phyloP scores from a whole-genome alignment of 64 coral and sea anemone genomes.

The Pocillopora damicornis region DNA sequence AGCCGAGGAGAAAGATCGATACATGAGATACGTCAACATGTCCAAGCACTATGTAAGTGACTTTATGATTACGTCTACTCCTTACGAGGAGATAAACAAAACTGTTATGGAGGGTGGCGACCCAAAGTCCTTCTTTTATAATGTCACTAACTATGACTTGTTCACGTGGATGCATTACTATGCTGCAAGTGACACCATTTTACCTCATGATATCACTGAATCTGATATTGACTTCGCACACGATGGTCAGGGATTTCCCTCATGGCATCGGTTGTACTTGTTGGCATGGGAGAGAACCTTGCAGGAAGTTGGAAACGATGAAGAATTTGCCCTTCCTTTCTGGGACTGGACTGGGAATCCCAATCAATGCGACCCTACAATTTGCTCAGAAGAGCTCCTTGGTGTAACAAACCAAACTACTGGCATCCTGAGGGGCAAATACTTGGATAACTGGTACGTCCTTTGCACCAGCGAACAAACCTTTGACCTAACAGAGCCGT shows the following conservation, averaged over 20 bases:
- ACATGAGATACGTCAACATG: conserved; percentile 56
- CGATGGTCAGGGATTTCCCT: conserved; percentile 71
- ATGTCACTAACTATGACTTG: conserved; percentile 53
- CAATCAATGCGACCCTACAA: not conserved
- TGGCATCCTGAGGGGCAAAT: conserved; percentile 32
- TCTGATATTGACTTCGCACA: conserved; percentile 58
- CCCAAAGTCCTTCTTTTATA: conserved; percentile 22
- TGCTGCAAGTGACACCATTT: conserved; percentile 51
- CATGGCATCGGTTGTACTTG: conserved; percentile 77
- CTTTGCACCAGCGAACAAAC: not conserved
- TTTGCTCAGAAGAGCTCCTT: conserved; percentile 49
- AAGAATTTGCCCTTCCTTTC: conserved; percentile 39
- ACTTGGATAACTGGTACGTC: conserved; percentile 35
- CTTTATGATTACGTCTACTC: conserved; percentile 43
- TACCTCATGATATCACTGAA: not conserved
- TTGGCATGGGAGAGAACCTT: conserved; percentile 58
- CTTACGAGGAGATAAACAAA: conserved; percentile 43
- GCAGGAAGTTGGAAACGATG: conserved; percentile 25
- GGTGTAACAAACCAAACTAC: not conserved
- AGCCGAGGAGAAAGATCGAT: conserved; percentile 48
- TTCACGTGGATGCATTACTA: conserved; percentile 80
- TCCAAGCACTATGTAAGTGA: conserved; percentile 54
- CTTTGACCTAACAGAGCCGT: not conserved
- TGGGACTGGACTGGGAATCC: conserved; percentile 55
- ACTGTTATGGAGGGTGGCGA: conserved; percentile 21